A percentile compares a stretch with the other conserved stretches of the same genome.
Conservation (phyloP, 2,797 vertebrate species). For the Okamejei kenojei region DNA sequence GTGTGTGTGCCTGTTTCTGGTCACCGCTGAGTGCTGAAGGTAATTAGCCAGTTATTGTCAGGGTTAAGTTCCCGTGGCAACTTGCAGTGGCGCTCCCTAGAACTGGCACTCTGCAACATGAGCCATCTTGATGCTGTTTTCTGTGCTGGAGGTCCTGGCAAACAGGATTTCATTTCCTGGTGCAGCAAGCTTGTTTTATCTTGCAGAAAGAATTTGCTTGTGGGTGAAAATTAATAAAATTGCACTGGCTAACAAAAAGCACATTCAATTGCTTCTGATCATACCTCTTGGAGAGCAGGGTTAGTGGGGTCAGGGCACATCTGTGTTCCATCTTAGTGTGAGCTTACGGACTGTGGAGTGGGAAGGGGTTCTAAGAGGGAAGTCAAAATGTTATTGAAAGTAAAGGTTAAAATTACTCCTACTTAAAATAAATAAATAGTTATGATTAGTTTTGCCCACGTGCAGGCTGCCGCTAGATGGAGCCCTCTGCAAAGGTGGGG, state of each 20-base stretch:
- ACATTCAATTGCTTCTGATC: conserved; percentile 7
- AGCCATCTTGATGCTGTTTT: conserved; percentile 52
- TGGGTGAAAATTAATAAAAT: conserved; percentile 38
- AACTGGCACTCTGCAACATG: conserved; percentile 22
- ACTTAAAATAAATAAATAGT: conserved; percentile 37
- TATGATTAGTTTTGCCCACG: background rate
- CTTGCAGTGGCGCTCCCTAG: conserved; percentile 10
- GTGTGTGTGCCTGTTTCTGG: background rate
- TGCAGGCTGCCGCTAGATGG: conserved; percentile 6
- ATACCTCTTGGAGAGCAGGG: background rate
- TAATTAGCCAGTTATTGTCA: conserved; percentile 2
- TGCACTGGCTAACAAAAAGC: conserved; percentile 32
- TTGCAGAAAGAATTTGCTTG: conserved; percentile 35
- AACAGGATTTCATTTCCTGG: conserved; percentile 48
- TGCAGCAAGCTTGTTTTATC: conserved; percentile 42
- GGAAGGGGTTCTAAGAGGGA: conserved; percentile 7
- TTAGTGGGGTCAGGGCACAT: conserved; percentile 11
- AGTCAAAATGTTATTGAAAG: conserved; percentile 37
- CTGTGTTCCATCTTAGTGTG: conserved; percentile 28
- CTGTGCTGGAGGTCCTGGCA: conserved; percentile 53
- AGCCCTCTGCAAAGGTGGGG: background rate
- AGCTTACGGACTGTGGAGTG: background rate
- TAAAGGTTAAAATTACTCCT: conserved; percentile 36
- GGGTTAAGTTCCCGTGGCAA: conserved; percentile 3
- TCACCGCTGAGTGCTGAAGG: background rate